phyloP scores from a whole-genome alignment of 2,888 invertebrate species.

The Cephus pygmeus region DNA sequence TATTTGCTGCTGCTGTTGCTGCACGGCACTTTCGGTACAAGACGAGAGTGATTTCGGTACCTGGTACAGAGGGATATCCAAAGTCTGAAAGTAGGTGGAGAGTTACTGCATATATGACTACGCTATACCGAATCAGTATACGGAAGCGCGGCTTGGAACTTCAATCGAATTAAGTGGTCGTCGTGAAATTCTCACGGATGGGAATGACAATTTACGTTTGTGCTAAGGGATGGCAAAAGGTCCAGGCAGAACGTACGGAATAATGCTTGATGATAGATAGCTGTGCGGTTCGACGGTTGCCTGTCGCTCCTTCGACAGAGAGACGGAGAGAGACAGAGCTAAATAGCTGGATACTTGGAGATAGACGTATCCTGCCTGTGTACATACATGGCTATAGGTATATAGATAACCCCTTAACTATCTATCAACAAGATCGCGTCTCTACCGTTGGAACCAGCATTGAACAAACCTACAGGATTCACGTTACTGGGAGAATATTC shows the following conservation, averaged over 20 bases:
- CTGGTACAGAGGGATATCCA: background rate
- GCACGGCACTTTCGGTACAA: background rate
- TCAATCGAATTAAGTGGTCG: slow-evolving; percentile 16
- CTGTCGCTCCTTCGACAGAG: background rate
- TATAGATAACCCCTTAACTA: background rate
- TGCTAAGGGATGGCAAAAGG: background rate
- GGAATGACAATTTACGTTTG: slow-evolving; percentile 1
- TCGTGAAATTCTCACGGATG: background rate
- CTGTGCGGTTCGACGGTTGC: background rate
- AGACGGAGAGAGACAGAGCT: background rate
- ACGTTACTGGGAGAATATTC: background rate
- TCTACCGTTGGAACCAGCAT: background rate
- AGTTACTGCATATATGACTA: background rate
- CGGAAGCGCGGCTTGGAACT: background rate
- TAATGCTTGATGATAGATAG: background rate
- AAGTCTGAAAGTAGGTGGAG: background rate
- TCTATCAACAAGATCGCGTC: background rate
- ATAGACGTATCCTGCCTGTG: background rate
- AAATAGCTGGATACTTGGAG: background rate
- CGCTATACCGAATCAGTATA: background rate
- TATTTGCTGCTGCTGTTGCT: background rate
- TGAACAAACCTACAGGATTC: background rate
- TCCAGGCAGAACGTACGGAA: background rate
- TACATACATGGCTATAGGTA: background rate
- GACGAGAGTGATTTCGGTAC: background rate